phyloP scores from a whole-genome alignment of 2,797 vertebrate genomes.

The Coregonus ussuriensis region DNA sequence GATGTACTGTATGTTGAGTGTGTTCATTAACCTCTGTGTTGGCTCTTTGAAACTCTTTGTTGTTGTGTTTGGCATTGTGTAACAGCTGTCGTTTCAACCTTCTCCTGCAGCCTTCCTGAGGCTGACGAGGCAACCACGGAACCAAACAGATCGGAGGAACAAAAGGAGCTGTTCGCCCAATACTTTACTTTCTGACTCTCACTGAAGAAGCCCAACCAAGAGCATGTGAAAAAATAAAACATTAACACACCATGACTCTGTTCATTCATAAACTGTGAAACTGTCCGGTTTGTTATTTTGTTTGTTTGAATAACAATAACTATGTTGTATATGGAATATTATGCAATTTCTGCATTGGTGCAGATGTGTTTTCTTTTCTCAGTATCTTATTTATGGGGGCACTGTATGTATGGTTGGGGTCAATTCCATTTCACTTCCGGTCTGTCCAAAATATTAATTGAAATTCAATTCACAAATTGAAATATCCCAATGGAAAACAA shows the following conservation, averaged over 20 bases:
- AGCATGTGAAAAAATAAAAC: conserved; percentile 48
- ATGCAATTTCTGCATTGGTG: conserved; percentile 39
- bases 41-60: conserved; percentile 7
- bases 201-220: conserved; percentile 43
- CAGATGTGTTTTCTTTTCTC: conserved; percentile 23
- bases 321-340: conserved; percentile 21
- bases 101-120: conserved; percentile 52
- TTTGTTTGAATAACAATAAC: conserved; percentile 10
- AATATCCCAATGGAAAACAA: background rate
- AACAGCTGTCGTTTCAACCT: background rate
- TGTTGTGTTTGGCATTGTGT: conserved; percentile 19
- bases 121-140: conserved; percentile 19
- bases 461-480: background rate
- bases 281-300: conserved; percentile 10
- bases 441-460: background rate
- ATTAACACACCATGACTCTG: conserved; percentile 48
- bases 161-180: conserved; percentile 53
- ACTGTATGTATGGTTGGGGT: background rate
- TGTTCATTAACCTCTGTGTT: background rate
- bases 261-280: conserved; percentile 66
- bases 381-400: conserved; percentile 13
- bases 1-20: background rate
- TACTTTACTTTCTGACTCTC: conserved; percentile 74
- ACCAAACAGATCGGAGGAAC: conserved; percentile 40
- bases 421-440: background rate